Base-by-base conservation (phyloP, 2,888 invertebrate genomes). In the Epinotia demarniana region DNA sequence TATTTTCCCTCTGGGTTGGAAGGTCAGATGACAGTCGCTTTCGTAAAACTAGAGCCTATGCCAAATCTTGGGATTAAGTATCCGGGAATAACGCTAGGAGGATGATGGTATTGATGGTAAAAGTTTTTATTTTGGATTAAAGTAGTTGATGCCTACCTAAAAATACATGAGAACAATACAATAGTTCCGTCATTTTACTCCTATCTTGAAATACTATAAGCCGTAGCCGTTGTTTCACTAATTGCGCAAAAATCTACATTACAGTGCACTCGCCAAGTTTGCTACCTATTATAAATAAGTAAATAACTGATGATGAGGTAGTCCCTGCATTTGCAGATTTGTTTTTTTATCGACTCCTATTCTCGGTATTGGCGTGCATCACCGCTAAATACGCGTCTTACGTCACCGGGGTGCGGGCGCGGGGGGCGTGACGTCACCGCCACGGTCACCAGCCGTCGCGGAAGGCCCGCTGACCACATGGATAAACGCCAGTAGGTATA, bases 401-500 rank as follows among this genome's bases (percentile, higher is more conserved):
- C 79, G 79, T 78, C 79, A 79, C 60, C 55, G 49, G 43, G 27
- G 49, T 13, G 60, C 53, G 49, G n/a, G 62, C 80, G 80, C 83
- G 84, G 80, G 78, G 69, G 62, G 60, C 78, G 79, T 82, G 85
- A 84, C 87, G 87, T 86, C 84, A 86, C 69, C 77, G 61, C 80
- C 88, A 89, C 86, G 88, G 89, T 88, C 88, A 89, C 86, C 82
- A 86, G 79, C 86, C 87, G 80, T 73, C 72, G 72, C 61, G 53
- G 76, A 73, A 76, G 77, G 73, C 46, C 69, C 69, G 58, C 23
- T 78, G 81, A 79, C 78, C 79, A 80, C 79, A 79, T 68, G 73
- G 49, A 58, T 19, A n/a, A n/a, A n/a, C n/a, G n/a, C n/a, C n/a
- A n/a, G n/a, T n/a, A n/a, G n/a, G n/a, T n/a, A n/a, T n/a, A n/a